A percentile compares a stretch with the other conserved stretches of the same genome.
These are phyloP conservation scores for Melanotaenia maccullochi DNA, from an alignment of 2,797 vertebrate species.

Conservation along the genomic window DNA sequence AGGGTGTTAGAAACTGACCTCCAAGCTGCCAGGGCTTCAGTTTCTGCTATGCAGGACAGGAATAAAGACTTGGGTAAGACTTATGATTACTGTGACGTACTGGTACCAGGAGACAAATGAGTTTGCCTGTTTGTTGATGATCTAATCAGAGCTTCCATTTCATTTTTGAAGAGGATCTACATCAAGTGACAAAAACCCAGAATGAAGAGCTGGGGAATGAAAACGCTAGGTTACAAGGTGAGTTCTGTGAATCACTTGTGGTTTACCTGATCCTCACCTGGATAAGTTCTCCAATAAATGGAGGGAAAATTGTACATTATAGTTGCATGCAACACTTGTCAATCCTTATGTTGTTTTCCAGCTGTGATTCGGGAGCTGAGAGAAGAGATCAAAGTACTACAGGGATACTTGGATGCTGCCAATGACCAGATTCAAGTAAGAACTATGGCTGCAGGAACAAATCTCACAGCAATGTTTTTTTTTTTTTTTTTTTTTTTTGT, in stretches of 20 bases:
- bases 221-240: conserved; percentile 78
- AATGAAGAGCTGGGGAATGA: conserved; percentile 79
- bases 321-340: not conserved
- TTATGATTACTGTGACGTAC: not conserved
- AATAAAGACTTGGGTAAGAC: conserved; percentile 82
- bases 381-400: conserved; percentile 76
- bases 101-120: not conserved
- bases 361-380: conserved; percentile 78
- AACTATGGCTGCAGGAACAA: not conserved
- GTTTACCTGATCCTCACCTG: not conserved
- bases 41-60: conserved; percentile 73
- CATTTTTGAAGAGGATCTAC: conserved; percentile 75
- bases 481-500: not conserved
- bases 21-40: conserved; percentile 66
- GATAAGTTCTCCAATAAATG: not conserved
- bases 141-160: not conserved
- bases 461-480: not conserved
- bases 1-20: conserved; percentile 79
- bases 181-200: conserved; percentile 75
- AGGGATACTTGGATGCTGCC: conserved; percentile 81
- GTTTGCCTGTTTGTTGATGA: not conserved
- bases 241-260: conserved; percentile 26
- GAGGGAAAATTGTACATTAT: not conserved
- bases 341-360: conserved; percentile 43
- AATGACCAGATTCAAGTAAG: conserved; percentile 86